phyloP scores from a whole-genome alignment of 2,888 invertebrate genomes.

The Netelia virgata region DNA sequence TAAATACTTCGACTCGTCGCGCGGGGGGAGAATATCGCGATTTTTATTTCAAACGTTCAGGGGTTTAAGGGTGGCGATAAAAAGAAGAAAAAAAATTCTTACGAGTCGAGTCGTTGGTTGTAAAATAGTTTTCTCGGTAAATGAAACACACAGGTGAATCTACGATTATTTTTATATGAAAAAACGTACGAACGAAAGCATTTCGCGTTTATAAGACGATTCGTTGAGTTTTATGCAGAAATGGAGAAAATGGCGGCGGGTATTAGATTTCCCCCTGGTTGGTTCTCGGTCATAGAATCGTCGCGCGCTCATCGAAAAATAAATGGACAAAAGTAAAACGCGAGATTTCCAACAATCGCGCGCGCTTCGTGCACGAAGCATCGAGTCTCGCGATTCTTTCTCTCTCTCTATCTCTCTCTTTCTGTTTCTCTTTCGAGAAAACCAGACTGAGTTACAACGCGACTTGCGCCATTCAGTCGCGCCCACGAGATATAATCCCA shows the following conservation, averaged over 20 bases:
- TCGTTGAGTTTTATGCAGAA: slow-evolving; percentile 64
- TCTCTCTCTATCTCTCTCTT: neutral
- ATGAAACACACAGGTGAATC: slow-evolving; percentile 57
- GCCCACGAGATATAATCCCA: slow-evolving; percentile 69
- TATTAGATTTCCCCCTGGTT: slow-evolving; percentile 54
- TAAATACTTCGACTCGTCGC: neutral
- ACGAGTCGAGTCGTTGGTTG: neutral
- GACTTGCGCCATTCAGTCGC: slow-evolving; percentile 72
- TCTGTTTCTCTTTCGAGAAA: slow-evolving; percentile 23
- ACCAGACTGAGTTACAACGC: slow-evolving; percentile 71
- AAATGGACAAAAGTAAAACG: slow-evolving; percentile 63
- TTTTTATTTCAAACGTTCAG: slow-evolving; percentile 16
- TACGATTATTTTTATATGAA: slow-evolving; percentile 60
- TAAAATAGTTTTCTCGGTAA: neutral
- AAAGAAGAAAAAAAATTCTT: neutral
- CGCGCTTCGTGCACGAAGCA: neutral
- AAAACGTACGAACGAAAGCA: neutral
- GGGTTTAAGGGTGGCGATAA: neutral
- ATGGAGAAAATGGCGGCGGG: slow-evolving; percentile 57
- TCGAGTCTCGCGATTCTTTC: too few relatives aligned
- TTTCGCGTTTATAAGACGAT: slow-evolving; percentile 48
- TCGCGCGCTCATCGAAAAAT: slow-evolving; percentile 48
- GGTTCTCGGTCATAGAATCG: neutral
- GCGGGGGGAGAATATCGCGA: neutral
- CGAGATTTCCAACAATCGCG: slow-evolving; percentile 63